Conservation (phyloP, 2,113 vertebrate species). For the Stercorarius parasiticus region DNA sequence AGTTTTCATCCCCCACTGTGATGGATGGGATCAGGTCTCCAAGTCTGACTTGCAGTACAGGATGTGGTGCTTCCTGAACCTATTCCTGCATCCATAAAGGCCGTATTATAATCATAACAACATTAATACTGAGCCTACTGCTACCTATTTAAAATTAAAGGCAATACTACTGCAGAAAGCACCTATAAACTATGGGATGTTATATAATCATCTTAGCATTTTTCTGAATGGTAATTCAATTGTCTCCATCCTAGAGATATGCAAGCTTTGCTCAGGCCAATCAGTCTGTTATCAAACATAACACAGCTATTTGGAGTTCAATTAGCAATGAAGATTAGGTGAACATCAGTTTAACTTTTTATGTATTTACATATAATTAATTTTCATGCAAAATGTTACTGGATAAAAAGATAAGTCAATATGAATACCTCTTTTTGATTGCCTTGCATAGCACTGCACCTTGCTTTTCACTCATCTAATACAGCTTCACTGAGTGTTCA, state of each 20-base stretch:
- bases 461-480: neutral
- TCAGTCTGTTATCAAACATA: neutral
- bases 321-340: constrained; percentile 2
- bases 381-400: neutral
- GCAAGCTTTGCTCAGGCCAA: neutral
- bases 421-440: neutral
- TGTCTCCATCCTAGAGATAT: neutral
- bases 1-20: neutral
- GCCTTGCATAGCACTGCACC: neutral
- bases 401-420: neutral
- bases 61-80: neutral
- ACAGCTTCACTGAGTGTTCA: neutral
- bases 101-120: neutral
- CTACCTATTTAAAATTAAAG: neutral
- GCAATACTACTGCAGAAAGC: neutral
- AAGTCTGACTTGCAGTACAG: neutral
- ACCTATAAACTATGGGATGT: neutral
- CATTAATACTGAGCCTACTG: neutral
- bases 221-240: neutral
- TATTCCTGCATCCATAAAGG: neutral
- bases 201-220: neutral
- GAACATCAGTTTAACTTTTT: neutral
- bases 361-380: neutral
- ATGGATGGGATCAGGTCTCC: neutral
- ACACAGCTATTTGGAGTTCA: neutral